Base-by-base conservation (phyloP, 2,113 vertebrate genomes). In the Lucifuga dentata region DNA sequence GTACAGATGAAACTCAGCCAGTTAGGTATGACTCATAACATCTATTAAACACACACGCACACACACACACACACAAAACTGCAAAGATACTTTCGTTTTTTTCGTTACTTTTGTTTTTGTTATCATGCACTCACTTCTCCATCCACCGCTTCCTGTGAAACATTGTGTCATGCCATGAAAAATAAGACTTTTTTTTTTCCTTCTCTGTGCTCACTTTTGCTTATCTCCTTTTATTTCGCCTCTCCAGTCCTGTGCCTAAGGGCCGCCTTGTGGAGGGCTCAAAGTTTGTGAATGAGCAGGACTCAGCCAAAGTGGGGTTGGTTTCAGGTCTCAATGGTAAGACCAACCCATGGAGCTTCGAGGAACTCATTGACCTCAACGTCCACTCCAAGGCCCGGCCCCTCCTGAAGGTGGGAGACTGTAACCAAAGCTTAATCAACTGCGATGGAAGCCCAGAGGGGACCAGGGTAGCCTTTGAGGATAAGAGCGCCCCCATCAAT, bases 331-430 rank as follows among this genome's bases (percentile, higher is more conserved):
- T 94, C 20, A 94, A 93, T 4, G 91, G 95, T 1, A 95, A 93
- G 84, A 77, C 93, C 39, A 89, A 84, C 35, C 84, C 92, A 0
- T 94, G 95, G 95, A 91, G 90, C 73, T 92, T 92, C 21, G 93
- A 95, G 68, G 94, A 94, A 51, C 85, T 93, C n/a, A 93, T 93
- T 52, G 94, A 95, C 6, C 11, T 93, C 61, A 91, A 87, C 40
- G 83, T 90, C n/a, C 91, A 93, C 84, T 69, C 90, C 51, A 95
- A 93, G 85, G 62, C 90, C 32, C 82, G 89, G 55, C 83, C 91
- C 17, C 86, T 92, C 65, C 77, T 93, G 4, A 76, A 91, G 87
- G 78, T 90, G 8, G 85, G 81, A 17, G 88, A 65, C 74, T 86
- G 84, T 68, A 83, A 93, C 85, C 89, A 93, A 76, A 90, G 90